Evolutionary conservation across 1,140 invertebrate genomes (phyloP), one percentile per base, ranked within the genome.

Genomic region (Lysiphlebus fabarum): DNA sequence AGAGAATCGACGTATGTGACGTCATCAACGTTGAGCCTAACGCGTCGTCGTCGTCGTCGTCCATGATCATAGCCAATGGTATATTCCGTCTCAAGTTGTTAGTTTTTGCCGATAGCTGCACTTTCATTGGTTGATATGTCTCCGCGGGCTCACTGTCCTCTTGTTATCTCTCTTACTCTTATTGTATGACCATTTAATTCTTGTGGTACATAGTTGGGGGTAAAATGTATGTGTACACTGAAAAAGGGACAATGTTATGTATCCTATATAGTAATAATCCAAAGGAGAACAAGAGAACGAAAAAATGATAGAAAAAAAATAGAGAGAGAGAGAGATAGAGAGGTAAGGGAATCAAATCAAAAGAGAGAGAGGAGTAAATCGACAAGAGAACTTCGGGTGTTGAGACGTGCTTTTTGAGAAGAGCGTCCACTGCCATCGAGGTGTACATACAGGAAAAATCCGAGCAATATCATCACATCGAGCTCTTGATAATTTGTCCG

Each of bases 391-490:
- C 11, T 34, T 7, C 11, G 47, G 43, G 9, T 7, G 26, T 8
- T 6, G 33, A 10, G n/a, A 12, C 34, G 36, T 51, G 44, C 55
- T 33, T 17, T 26, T 51, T 59, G 33, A 53, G 56, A 58, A 65
- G 56, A 64, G 63, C 61, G 61, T 60, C 60, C 61, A 65, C 63
- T 65, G 63, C 63, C 63, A 62, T 62, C 40, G 58, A 62, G 60
- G 60, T n/a, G n/a, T 60, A 60, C 59, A 62, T 26, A 26, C 17
- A 60, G 63, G 58, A 62, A 58, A 26, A 56, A 37, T 33, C 10
- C 40, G 48, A 53, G 51, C 59, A 55, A 11, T 36, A 40, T n/a
- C n/a, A n/a, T n/a, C n/a, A n/a, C n/a, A n/a, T 41, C 48, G 57
- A 37, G 54, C 38, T 55, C 56, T 43, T 57, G 49, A 59, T 53